Evolutionary conservation across 2,888 invertebrate species (phyloP), one percentile per base, ranked within the genome.

Genomic region (Phyto melanocephala): DNA sequence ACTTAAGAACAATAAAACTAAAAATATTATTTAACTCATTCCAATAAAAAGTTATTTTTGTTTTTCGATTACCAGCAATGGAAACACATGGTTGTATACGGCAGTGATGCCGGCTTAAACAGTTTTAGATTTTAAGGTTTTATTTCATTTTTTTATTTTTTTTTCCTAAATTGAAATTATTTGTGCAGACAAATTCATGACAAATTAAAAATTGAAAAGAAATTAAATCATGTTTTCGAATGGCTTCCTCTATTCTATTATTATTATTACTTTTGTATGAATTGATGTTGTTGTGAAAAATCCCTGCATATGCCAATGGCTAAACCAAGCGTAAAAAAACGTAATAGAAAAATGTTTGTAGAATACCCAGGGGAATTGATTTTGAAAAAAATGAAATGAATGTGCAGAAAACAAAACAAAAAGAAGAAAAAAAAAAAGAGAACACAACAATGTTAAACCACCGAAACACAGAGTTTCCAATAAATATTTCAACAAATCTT

Each of bases 121-220:
- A 11, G 13, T 52, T 24, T 15, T 15, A 7, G 7, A 17, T 15
- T 42, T 42, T 1, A 35, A 63, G 35, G 6, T 17, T 4, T 7
- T 17, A 11, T 3, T 4, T 15, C 40, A 5, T 24, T 33, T 22
- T 7, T 13, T 33, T 17, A 10, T 37, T 20, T 24, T 52, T 52
- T 11, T 37, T 15, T 52, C 28, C 28, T n/a, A 10, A 50, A 5
- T 28, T 24, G 7, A 68, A 67, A 40, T 50, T 60, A 74, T 13
- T 45, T 52, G 6, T 62, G 15, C 7, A 52, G 42, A 24, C 20
- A 68, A 83, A 85, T 82, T 80, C 80, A 84, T 83, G 56, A 75
- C 81, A 86, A 86, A 86, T 86, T 85, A 83, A 84, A 86, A 86
- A 86, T 85, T 86, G 84, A 86, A 86, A 86, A 84, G 84, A 86